Evolutionary conservation across 2,113 vertebrate genomes (phyloP), one percentile per base, ranked within the genome.

Genomic region (Martes martes): DNA sequence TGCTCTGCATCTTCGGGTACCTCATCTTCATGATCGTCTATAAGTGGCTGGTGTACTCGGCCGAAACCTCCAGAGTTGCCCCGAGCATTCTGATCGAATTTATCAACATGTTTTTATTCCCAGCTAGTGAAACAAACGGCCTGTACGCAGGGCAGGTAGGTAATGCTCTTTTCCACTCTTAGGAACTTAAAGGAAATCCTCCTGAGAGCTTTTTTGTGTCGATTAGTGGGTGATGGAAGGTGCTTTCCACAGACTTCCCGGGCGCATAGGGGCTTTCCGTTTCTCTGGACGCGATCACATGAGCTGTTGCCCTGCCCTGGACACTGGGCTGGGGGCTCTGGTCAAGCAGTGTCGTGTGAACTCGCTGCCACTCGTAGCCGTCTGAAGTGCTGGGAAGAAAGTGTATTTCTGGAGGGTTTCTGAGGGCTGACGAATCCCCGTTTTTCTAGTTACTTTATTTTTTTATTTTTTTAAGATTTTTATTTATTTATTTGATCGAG

Each of bases 21-120:
- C 99, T 99, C 84, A 99, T 99, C 63, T 99, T 99, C 95, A 99
- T 99, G 99, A 99, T 99, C 42, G 2, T 99, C 94, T 99, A 99
- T 95, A 99, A 99, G 98, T 99, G 99, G 99, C 97, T 99, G 91
- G 98, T 98, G 0, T 99, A 99, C 96, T 98, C 99, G 3, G 99
- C 98, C 0, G 28, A 95, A 26, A 97, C 99, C 91, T 99, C 99
- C 3, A 97, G 33, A 8, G 1, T 78, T 0, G 99, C 99, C 31
- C 99, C 99, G 0, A 99, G 99, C 97, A 99, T 99, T 96, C 99
- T 99, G 94, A 99, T 99, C 57, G 99, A 99, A 9, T 99, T 99
- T 94, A 99, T 99, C 94, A 99, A 99, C 98, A 99, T 99, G 99
- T 99, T 99, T 97, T 98, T 99, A 31, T 99, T 99, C 98, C 99